These are phyloP conservation scores for Lethenteron camtschaticum DNA, from an alignment of 2,113 vertebrate genomes.

Conservation along the genomic window DNA sequence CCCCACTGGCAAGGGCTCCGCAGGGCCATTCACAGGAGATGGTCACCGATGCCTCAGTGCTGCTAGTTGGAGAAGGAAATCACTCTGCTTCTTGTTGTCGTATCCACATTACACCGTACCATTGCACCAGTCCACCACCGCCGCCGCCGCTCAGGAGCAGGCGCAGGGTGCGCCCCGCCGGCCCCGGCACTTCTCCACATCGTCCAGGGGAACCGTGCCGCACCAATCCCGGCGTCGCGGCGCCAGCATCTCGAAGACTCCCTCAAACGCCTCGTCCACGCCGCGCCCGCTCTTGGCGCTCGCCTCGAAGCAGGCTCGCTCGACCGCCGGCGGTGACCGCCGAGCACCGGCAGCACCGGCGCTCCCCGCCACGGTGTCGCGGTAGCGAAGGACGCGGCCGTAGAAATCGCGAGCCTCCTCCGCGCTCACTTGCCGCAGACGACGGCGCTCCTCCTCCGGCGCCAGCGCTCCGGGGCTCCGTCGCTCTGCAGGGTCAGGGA, in stretches of 20 bases:
- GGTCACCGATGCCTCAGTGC: too few relatives aligned
- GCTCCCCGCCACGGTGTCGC: slow-evolving; percentile 50
- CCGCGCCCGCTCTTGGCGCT: slow-evolving; percentile 79
- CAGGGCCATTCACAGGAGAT: too few relatives aligned
- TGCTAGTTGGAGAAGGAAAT: too few relatives aligned
- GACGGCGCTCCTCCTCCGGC: slow-evolving; percentile 15
- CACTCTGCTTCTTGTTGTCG: too few relatives aligned
- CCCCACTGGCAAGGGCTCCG: too few relatives aligned
- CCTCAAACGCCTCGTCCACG: slow-evolving; percentile 68
- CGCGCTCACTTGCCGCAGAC: slow-evolving; percentile 32
- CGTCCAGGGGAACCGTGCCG: too few relatives aligned
- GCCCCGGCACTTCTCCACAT: too few relatives aligned
- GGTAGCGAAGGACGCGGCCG: slow-evolving; percentile 47
- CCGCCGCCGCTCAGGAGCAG: too few relatives aligned
- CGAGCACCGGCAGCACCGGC: slow-evolving; percentile 10
- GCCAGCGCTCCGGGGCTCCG: slow-evolving; percentile 8
- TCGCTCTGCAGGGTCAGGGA: slow-evolving; percentile 11
- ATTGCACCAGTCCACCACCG: too few relatives aligned
- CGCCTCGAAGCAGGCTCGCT: slow-evolving; percentile 85
- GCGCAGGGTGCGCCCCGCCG: too few relatives aligned
- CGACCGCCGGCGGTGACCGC: slow-evolving; percentile 28
- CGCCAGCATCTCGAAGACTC: slow-evolving; percentile 61
- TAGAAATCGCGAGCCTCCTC: slow-evolving; percentile 58
- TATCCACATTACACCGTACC: too few relatives aligned
- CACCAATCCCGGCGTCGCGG: slow-evolving; percentile 15